These are phyloP conservation scores for Formica aserva DNA, from an alignment of 2,888 invertebrate species.

Conservation along the genomic window DNA sequence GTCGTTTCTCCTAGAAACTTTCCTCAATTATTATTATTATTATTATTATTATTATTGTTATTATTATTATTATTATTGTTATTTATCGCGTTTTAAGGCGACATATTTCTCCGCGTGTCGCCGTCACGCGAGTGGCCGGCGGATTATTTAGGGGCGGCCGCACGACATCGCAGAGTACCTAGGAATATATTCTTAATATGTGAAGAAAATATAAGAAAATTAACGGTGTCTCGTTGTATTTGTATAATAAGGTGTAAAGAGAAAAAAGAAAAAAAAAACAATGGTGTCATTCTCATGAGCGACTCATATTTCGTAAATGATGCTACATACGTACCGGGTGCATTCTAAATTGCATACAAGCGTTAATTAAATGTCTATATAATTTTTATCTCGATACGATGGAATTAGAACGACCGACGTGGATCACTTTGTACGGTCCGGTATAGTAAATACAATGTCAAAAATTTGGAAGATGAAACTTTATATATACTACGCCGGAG, in stretches of 20 bases:
- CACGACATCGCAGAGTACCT: slow-evolving; percentile 80
- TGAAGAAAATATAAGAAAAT: slow-evolving; percentile 76
- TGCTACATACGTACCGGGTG: slow-evolving; percentile 76
- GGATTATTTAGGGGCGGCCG: slow-evolving; percentile 70
- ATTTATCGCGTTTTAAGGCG: slow-evolving; percentile 1
- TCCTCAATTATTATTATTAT: slow-evolving; percentile 41
- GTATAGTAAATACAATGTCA: background rate
- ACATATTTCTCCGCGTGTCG: background rate
- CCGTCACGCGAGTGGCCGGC: slow-evolving; percentile 13
- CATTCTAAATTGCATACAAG: slow-evolving; percentile 77
- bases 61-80: slow-evolving; percentile 20
- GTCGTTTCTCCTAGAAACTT: background rate
- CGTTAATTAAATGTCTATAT: slow-evolving; percentile 50
- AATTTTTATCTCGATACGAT: slow-evolving; percentile 18
- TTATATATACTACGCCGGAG: background rate
- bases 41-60: slow-evolving; percentile 26
- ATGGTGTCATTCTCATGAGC: slow-evolving; percentile 78
- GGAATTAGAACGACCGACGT: slow-evolving; percentile 16
- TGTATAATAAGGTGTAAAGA: slow-evolving; percentile 80
- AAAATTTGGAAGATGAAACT: background rate
- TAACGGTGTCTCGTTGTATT: slow-evolving; percentile 82
- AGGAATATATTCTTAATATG: slow-evolving; percentile 83
- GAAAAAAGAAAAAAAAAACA: slow-evolving; percentile 61
- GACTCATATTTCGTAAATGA: slow-evolving; percentile 73
- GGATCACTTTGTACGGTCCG: background rate